Base-by-base conservation (phyloP, 2,888 invertebrate genomes). In the Phyllotreta cruciferae region DNA sequence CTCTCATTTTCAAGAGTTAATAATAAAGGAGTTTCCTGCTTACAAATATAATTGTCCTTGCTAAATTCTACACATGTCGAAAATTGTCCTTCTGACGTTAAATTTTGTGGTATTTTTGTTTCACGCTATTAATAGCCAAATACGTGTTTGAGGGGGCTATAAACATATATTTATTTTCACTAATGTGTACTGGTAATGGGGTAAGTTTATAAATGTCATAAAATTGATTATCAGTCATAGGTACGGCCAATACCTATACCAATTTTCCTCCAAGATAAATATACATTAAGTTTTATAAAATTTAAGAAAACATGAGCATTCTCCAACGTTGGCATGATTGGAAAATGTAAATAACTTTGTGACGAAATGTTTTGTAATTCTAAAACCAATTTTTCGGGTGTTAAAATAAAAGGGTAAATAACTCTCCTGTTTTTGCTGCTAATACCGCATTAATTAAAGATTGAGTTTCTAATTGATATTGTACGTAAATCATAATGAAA, bases 321-420 rank as follows among this genome's bases (percentile, higher is more conserved):
- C 8, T 63, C 57, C 6, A 50, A n/a, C 9, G 56, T 53, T n/a
- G 58, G 57, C 58, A 63, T 63, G 10, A 60, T 34, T 10, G 66
- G 60, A 53, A n/a, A n/a, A n/a, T n/a, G n/a, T n/a, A 60, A 60
- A 53, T 66, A 45, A 8, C 10, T 45, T 8, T 6, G 3, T 1
- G 45, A 13, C 10, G 45, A 45, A 4, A 45, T 45, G 8, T 45
- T 45, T 11, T 45, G 45, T 45, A 45, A 11, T 45, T 7, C 63
- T 37, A 49, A 45, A 10, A 66, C 49, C 45, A 66, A 35, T 44
- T 63, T 58, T 53, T 47, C 49, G 24, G 66, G 63, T 9, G 63
- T 66, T 55, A 66, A 47, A 38, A 66, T 54, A 11, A 49, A 38
- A 8, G 66, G 66, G 44, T 63, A n/a, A n/a, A 44, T 24, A 63